phyloP scores from a whole-genome alignment of 2,113 vertebrate genomes.

The Ardeotis arabs region DNA sequence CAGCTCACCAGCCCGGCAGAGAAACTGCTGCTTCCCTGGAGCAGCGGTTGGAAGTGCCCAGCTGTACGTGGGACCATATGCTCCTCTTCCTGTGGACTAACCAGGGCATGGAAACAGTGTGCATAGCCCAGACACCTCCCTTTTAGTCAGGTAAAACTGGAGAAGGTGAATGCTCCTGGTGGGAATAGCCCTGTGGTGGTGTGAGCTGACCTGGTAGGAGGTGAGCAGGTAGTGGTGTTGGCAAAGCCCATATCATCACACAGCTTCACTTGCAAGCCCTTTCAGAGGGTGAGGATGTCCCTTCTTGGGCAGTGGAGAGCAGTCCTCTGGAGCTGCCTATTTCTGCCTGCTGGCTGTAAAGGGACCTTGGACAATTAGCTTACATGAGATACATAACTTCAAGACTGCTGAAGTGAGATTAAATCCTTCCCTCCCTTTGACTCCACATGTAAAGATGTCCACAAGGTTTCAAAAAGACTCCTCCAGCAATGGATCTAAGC shows the following conservation, averaged over 20 bases:
- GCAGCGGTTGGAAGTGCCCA: not conserved
- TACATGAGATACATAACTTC: not conserved
- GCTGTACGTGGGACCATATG: fast-evolving
- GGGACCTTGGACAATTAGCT: not conserved
- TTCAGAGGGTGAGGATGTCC: not conserved
- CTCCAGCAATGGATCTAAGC: not conserved
- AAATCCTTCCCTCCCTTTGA: not conserved
- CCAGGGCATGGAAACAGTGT: not conserved
- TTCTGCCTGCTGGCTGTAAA: not conserved
- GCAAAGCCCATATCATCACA: not conserved
- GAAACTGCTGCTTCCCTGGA: not conserved
- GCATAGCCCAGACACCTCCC: not conserved
- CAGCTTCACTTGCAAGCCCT: not conserved
- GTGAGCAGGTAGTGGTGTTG: not conserved
- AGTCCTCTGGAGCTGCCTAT: not conserved
- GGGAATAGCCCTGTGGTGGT: not conserved
- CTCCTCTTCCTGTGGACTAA: not conserved
- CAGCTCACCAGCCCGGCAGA: not conserved
- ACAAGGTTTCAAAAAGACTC: not conserved
- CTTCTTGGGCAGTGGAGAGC: not conserved
- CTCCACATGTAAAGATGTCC: not conserved
- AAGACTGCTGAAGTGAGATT: not conserved
- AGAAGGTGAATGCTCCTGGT: not conserved
- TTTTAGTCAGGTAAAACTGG: not conserved
- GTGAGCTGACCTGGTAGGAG: not conserved